Evolutionary conservation across 2,888 invertebrate genomes (phyloP).

Genomic region (Drosophila falleni): DNA sequence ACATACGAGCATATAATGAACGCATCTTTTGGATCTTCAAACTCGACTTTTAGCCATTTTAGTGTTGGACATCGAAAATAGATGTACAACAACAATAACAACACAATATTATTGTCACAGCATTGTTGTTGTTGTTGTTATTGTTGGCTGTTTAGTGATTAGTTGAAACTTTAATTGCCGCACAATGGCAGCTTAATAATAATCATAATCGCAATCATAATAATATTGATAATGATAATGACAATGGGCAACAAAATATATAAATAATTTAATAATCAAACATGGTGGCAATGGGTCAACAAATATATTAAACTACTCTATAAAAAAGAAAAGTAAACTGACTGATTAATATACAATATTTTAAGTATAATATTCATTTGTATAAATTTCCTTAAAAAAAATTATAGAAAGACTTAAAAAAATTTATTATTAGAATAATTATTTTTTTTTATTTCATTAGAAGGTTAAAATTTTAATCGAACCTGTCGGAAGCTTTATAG

Average conservation of each 20-base stretch:
- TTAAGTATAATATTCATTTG: background rate
- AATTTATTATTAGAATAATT: background rate
- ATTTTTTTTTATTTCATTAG: background rate
- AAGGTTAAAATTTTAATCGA: background rate
- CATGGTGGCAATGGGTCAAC: conserved; percentile 8
- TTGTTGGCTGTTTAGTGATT: conserved; percentile 65
- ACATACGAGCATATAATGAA: conserved; percentile 64
- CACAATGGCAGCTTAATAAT: conserved; percentile 71
- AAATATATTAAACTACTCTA: conserved; percentile 14
- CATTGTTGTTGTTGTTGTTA: conserved; percentile 64
- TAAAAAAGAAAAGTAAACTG: background rate
- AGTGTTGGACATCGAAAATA: conserved; percentile 32
- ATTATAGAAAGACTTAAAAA: background rate
- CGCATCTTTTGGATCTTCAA: conserved; percentile 52
- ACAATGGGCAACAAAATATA: conserved; percentile 37
- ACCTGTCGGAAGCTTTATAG: background rate
- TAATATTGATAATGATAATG: conserved; percentile 52
- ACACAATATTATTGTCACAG: conserved; percentile 73
- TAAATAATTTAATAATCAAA: conserved; percentile 57
- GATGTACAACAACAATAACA: conserved; percentile 27
- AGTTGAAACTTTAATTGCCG: conserved; percentile 77
- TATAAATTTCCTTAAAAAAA: background rate
- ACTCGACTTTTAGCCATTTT: conserved; percentile 54
- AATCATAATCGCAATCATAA: conserved; percentile 43
- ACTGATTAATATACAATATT: too few species aligned